These are phyloP conservation scores for Asobara japonica DNA, from an alignment of 1,140 invertebrate species.

Conservation along the genomic window DNA sequence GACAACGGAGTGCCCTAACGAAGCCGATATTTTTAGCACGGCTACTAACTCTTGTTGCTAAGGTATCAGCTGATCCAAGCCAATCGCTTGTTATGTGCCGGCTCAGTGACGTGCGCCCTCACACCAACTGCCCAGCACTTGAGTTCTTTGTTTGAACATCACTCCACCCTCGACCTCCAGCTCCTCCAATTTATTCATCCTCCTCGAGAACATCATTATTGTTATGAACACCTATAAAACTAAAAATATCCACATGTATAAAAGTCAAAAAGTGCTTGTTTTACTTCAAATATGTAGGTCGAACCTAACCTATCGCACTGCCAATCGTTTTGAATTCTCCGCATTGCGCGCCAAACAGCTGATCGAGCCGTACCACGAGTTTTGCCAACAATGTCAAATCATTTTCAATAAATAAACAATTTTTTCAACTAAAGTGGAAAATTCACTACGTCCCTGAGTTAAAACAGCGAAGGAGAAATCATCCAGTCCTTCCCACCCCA, in stretches of 20 bases:
- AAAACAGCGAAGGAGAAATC: not conserved
- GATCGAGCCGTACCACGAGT: too few relatives aligned
- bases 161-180: not conserved
- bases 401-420: not conserved
- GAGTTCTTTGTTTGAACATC: constrained; percentile 19
- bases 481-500: not conserved
- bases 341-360: too few relatives aligned
- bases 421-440: not conserved
- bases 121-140: not conserved
- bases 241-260: too few relatives aligned
- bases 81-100: constrained; percentile 43
- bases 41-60: constrained; percentile 64
- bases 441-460: not conserved
- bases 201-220: not conserved
- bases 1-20: constrained; percentile 20
- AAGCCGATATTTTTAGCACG: constrained; percentile 56
- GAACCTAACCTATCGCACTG: too few relatives aligned
- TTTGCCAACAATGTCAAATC: not conserved
- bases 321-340: too few relatives aligned
- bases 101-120: constrained; percentile 35
- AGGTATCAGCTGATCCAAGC: constrained; percentile 64
- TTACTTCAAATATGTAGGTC: too few relatives aligned
- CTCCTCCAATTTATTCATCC: not conserved
- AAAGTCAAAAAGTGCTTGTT: too few relatives aligned
- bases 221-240: not conserved